phyloP scores from a whole-genome alignment of 2,888 invertebrate species.

The Eristalis arbustorum region DNA sequence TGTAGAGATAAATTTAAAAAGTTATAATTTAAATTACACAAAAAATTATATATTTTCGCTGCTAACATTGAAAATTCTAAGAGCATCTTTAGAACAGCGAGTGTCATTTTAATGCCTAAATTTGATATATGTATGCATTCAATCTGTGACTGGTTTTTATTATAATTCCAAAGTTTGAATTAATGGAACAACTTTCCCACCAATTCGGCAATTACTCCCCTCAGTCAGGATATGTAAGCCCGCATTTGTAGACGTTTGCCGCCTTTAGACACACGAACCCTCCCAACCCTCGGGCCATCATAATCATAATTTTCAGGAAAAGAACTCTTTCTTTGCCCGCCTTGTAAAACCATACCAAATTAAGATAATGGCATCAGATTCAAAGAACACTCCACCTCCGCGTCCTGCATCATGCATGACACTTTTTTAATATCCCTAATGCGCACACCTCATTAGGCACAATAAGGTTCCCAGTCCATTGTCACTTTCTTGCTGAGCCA shows the following conservation, averaged over 20 bases:
- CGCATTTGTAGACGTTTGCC: neutral
- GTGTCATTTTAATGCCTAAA: too few relatives aligned
- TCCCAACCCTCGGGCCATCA: neutral
- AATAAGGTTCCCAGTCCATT: constrained; percentile 19
- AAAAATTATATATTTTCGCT: too few relatives aligned
- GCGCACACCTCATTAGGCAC: constrained; percentile 58
- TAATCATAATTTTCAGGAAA: neutral
- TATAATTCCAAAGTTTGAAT: neutral
- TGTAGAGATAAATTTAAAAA: too few relatives aligned
- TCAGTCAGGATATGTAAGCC: neutral
- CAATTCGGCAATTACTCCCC: neutral
- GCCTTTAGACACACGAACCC: neutral
- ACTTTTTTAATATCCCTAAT: constrained; percentile 62
- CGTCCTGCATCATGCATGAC: constrained; percentile 4
- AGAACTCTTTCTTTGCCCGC: neutral
- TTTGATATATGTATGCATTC: too few relatives aligned
- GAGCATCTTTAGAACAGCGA: too few relatives aligned
- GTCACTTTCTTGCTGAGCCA: neutral
- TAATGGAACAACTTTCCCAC: neutral
- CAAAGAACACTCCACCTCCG: neutral
- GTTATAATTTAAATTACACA: too few relatives aligned
- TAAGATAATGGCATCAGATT: constrained; percentile 19
- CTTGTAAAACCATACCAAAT: neutral
- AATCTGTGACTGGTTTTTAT: too few relatives aligned
- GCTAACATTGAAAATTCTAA: too few relatives aligned